phyloP scores from a whole-genome alignment of 2,797 vertebrate genomes.

The Cuniculus paca region DNA sequence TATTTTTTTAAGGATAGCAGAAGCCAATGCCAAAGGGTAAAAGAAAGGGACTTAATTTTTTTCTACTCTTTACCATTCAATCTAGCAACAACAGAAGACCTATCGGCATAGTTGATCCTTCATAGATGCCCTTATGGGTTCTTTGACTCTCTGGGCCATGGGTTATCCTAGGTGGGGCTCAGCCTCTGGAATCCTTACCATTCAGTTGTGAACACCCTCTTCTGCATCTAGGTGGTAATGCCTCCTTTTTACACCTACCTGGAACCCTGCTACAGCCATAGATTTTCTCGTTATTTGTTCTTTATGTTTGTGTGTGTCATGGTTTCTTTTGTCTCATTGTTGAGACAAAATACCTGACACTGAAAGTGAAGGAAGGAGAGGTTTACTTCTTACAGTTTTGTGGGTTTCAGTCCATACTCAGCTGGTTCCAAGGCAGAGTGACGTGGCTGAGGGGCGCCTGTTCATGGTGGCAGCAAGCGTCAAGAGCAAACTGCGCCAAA shows the following conservation, averaged over 20 bases:
- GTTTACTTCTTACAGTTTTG: no score
- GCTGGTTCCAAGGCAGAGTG: no score
- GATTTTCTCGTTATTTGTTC: not conserved
- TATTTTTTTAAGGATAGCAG: not conserved
- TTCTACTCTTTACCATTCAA: not conserved
- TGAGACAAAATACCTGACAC: no score
- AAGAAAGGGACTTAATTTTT: not conserved
- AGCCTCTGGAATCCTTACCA: not conserved
- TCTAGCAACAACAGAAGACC: not conserved
- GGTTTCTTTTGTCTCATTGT: no score
- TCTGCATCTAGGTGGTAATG: not conserved
- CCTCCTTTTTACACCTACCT: not conserved
- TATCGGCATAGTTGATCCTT: fast-evolving
- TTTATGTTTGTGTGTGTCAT: no score
- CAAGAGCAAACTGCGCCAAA: no score
- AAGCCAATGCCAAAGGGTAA: not conserved
- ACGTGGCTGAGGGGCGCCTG: no score
- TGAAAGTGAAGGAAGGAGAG: no score
- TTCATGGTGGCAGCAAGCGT: no score
- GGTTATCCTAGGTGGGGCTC: not conserved
- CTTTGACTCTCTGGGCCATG: not conserved
- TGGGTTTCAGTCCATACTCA: no score
- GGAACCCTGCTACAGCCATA: not conserved
- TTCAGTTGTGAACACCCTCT: not conserved
- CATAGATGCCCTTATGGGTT: not conserved